These are phyloP conservation scores for Drosophila insularis DNA, from an alignment of 1,140 invertebrate genomes.

Conservation along the genomic window DNA sequence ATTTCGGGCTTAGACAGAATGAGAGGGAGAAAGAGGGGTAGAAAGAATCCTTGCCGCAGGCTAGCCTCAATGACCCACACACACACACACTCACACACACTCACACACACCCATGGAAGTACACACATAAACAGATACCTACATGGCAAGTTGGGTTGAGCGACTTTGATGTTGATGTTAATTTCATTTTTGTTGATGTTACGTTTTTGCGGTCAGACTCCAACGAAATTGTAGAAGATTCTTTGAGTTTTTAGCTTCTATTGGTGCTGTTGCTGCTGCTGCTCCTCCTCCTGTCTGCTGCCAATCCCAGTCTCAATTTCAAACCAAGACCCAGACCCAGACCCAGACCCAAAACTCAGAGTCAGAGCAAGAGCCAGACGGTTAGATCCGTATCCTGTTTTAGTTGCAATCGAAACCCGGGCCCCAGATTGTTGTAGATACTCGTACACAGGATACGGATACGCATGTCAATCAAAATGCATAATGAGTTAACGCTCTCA, in stretches of 20 bases:
- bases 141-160: constrained; percentile 27
- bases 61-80: constrained; percentile 28
- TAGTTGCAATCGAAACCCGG: constrained; percentile 27
- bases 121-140: background rate
- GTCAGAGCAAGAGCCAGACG: background rate
- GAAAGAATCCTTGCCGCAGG: constrained; percentile 20
- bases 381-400: constrained; percentile 11
- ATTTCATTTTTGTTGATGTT: constrained; percentile 76
- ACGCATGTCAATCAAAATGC: constrained; percentile 74
- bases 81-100: constrained; percentile 24
- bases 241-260: constrained; percentile 17
- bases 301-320: background rate
- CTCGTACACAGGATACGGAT: constrained; percentile 21
- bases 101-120: constrained; percentile 3
- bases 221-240: constrained; percentile 12
- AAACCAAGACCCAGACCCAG: background rate
- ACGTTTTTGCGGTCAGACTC: constrained; percentile 65
- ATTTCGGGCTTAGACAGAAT: constrained; percentile 67
- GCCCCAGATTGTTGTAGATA: constrained; percentile 49
- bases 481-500: constrained; percentile 51
- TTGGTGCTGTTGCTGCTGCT: constrained; percentile 18
- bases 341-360: background rate
- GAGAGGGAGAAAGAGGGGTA: background rate
- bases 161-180: constrained; percentile 78
- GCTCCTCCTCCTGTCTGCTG: constrained; percentile 12